phyloP scores from a whole-genome alignment of 2,888 invertebrate species.

The Rambutsinella grinnellia region DNA sequence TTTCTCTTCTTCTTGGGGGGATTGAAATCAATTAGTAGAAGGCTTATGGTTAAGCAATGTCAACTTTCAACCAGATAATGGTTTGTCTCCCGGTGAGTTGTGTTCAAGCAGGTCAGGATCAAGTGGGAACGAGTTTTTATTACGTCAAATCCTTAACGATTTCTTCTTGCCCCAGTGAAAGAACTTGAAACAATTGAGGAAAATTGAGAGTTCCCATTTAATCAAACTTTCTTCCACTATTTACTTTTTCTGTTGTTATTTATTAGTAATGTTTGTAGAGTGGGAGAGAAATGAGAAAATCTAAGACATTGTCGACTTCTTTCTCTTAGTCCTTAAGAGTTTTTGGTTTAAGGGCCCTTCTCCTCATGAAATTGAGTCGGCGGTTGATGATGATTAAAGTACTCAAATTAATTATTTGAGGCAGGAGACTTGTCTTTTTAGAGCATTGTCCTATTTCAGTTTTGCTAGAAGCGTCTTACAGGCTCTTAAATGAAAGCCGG shows the following conservation, averaged over 20 bases:
- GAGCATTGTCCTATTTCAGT: background rate
- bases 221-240: background rate
- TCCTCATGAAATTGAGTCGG: background rate
- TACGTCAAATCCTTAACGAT: background rate
- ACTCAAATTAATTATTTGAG: slow-evolving; percentile 24
- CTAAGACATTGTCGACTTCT: background rate
- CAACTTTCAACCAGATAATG: slow-evolving; percentile 30
- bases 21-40: slow-evolving; percentile 41
- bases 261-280: too few relatives aligned
- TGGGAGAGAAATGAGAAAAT: background rate
- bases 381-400: slow-evolving; percentile 10
- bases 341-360: too few relatives aligned
- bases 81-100: slow-evolving; percentile 39
- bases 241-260: background rate
- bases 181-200: too few relatives aligned
- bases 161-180: background rate
- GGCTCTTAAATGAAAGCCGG: slow-evolving; percentile 21
- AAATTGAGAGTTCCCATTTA: background rate
- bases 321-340: background rate
- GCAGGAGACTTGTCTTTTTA: background rate
- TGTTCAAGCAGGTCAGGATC: slow-evolving; percentile 38
- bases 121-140: slow-evolving; percentile 29
- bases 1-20: background rate
- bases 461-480: background rate
- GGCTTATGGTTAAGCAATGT: slow-evolving; percentile 18